Base-by-base conservation (phyloP, 2,113 vertebrate genomes). In the Psilopogon haemacephalus region DNA sequence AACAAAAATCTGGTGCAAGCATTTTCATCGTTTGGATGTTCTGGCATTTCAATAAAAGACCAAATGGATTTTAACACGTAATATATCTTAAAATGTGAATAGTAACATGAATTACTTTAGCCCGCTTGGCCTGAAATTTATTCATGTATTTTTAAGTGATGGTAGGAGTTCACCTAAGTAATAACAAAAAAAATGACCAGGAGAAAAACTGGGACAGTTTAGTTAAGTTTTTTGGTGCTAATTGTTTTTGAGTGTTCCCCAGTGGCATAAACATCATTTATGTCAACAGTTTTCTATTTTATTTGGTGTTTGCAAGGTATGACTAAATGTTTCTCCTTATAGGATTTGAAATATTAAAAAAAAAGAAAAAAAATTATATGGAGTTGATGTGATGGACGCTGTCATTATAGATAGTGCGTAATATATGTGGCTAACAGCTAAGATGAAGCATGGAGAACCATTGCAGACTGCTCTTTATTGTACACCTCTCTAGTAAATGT, bases 31-130 rank as follows among this genome's bases (percentile, higher is more conserved):
- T 80, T 79, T 89, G 38, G 21, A 48, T 92, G 70, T 80, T 81
- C 68, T 72, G 80, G 88, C 68, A 85, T 95, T 95, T 94, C 63
- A 79, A 24, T 67, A 78, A 67, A 55, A 90, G 62, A 89, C 15
- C 16, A 92, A 59, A 85, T 64, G 63, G 73, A 73, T 84, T 86
- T 90, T 54, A 89, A 86, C 84, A 44, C 18, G 17, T 69, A 71
- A 52, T 90, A 9, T 33, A 26, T 50, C 72, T 70, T 76, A 72
- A 79, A 87, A 82, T 75, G 9, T 83, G 56, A 78, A 37, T 69
- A 68, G 56, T 83, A 58, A 60, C 23, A 26, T 27, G 10, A 56
- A 79, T 84, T 69, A 10, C 15, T 83, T 95, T 72, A 46, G 30
- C 69, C 69, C 26, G 20, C 21, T 67, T 73, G 19, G 11, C 30